These are phyloP conservation scores for Drosophila eohydei DNA, from an alignment of 2,888 invertebrate genomes.

Conservation along the genomic window DNA sequence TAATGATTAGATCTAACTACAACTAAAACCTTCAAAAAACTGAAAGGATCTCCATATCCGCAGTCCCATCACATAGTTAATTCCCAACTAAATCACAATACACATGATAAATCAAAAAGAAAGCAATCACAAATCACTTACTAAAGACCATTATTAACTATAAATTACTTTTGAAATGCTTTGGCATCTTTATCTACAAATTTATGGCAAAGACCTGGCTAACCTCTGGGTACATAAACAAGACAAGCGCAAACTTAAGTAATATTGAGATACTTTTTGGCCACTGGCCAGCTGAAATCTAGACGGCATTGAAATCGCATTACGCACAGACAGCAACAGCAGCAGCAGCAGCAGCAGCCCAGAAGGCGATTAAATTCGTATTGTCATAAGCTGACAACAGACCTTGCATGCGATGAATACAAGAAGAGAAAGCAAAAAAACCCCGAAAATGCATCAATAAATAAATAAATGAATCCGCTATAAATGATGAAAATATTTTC, in stretches of 20 bases:
- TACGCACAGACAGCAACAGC: slow-evolving; percentile 31
- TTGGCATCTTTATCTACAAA: slow-evolving; percentile 20
- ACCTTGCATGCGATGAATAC: slow-evolving; percentile 35
- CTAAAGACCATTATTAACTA: slow-evolving; percentile 5
- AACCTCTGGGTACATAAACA: slow-evolving; percentile 32
- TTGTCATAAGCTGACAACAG: slow-evolving; percentile 60
- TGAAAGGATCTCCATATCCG: no score
- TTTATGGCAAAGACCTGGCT: slow-evolving; percentile 50
- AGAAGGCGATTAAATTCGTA: slow-evolving; percentile 49
- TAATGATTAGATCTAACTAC: neutral
- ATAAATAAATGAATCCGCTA: slow-evolving; percentile 38
- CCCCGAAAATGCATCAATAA: slow-evolving; percentile 50
- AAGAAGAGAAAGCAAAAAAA: neutral
- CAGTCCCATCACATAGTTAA: no score
- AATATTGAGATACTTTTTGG: slow-evolving; percentile 61
- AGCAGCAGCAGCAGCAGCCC: neutral
- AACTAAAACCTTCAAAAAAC: neutral
- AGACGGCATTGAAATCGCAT: slow-evolving; percentile 68
- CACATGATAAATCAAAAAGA: slow-evolving; percentile 3
- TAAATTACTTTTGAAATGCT: slow-evolving; percentile 3
- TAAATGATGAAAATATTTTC: slow-evolving; percentile 35
- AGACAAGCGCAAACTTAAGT: slow-evolving; percentile 44
- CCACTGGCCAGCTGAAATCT: slow-evolving; percentile 53
- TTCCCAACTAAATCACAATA: neutral
- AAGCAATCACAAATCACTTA: slow-evolving; percentile 6